Base-by-base conservation (phyloP, 2,113 vertebrate genomes). In the Dasyprocta punctata region DNA sequence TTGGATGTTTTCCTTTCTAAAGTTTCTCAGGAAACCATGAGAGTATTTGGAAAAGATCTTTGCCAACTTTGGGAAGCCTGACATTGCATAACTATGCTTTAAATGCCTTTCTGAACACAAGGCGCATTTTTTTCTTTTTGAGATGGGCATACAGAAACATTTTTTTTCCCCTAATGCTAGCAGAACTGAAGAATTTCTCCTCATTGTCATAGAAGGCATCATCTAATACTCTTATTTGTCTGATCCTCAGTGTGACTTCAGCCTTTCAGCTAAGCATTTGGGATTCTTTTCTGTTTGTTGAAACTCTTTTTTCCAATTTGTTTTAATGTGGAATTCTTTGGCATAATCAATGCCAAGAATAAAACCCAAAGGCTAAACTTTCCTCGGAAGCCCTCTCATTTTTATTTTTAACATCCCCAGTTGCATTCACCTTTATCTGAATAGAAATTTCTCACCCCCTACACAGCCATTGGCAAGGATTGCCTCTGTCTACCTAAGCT, bases 361-460 rank as follows among this genome's bases (percentile, higher is more conserved):
- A 88, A 97, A 96, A 98, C 94, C 44, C 67, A 86, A 56, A 97
- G 75, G 33, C 56, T 89, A 95, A 96, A 97, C 86, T 97, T 98
- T 73, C 58, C 56, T 56, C 73, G 73, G 71, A 89, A 89, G 60
- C 26, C 38, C 33, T 92, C 75, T 44, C n/a, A 61, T 22, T 47
- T 61, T 84, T 94, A 77, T 91, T 94, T 65, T 60, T 44, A 89
- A 95, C 73, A 86, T 94, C 52, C 81, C 65, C 30, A 81, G 4
- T 87, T 91, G 83, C 73, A 97, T 97, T 98, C 95, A 92, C 94
- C 65, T 84, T 96, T 90, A 83, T 86, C 89, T 98, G 87, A 97
- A 98, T 95, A 97, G 96, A 97, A 97, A 96, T 97, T 86, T 96
- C 82, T 97, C 88, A 98, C 97, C 95, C 96, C 96, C 96, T 97